Evolutionary conservation across 2,888 invertebrate species (phyloP).

Genomic region (Cerceris rybyensis): DNA sequence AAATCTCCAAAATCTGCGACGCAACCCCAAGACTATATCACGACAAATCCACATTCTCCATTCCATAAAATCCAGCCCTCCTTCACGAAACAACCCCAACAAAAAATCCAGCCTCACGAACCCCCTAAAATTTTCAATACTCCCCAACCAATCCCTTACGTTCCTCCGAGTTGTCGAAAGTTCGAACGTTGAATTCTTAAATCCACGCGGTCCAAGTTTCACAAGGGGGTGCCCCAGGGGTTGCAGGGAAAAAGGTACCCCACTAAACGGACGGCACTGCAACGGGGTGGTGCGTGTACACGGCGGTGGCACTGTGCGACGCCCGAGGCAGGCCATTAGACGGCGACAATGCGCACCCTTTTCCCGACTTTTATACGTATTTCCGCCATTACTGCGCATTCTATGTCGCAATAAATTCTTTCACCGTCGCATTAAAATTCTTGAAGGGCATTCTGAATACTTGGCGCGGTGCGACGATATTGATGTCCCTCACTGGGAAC

Average conservation of each 20-base stretch:
- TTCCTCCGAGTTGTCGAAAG: too few relatives aligned
- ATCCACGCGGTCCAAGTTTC: conserved; percentile 14
- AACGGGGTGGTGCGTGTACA: conserved; percentile 59
- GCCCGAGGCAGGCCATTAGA: conserved; percentile 77
- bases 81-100: too few relatives aligned
- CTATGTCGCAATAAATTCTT: conserved; percentile 79
- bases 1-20: too few relatives aligned
- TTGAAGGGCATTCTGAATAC: conserved; percentile 77
- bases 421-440: conserved; percentile 78
- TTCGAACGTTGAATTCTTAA: conserved; percentile 24
- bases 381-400: conserved; percentile 79
- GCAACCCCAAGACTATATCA: too few relatives aligned
- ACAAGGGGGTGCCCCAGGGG: conserved; percentile 18
- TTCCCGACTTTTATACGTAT: conserved; percentile 79
- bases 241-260: conserved; percentile 5
- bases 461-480: conserved; percentile 68
- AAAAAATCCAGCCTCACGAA: too few relatives aligned
- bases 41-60: too few relatives aligned
- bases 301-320: conserved; percentile 63
- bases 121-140: background rate
- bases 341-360: conserved; percentile 78
- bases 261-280: conserved; percentile 50
- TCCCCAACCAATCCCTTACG: too few relatives aligned
- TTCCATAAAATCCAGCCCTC: too few relatives aligned
- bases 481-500: conserved; percentile 67